Conservation (phyloP, 2,888 invertebrate species). For the Limenitis camilla region DNA sequence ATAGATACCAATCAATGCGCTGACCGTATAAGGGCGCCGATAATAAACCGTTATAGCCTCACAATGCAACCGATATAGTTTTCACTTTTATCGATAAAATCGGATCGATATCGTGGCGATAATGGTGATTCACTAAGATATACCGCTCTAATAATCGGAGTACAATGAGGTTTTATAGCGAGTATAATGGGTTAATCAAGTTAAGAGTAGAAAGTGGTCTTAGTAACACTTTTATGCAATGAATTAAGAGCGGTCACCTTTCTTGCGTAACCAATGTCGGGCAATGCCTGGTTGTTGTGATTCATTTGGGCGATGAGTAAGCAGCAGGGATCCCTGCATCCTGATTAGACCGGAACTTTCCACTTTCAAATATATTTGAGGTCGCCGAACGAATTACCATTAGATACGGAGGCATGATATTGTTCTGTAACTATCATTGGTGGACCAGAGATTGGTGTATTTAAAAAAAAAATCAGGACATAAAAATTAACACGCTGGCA, state of each 20-base stretch:
- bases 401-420: constrained; percentile 8
- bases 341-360: constrained; percentile 19
- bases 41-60: constrained; percentile 32
- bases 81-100: constrained; percentile 58
- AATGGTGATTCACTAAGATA: constrained; percentile 50
- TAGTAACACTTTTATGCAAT: constrained; percentile 44
- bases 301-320: constrained; percentile 26
- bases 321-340: constrained; percentile 19
- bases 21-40: constrained; percentile 31
- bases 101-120: constrained; percentile 42
- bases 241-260: constrained; percentile 34
- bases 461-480: no score
- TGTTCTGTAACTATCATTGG: constrained; percentile 6
- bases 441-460: no score
- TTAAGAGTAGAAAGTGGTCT: constrained; percentile 54
- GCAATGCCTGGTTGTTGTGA: constrained; percentile 17
- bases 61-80: constrained; percentile 43
- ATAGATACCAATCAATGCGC: constrained; percentile 29
- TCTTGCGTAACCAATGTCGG: constrained; percentile 26
- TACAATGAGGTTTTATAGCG: constrained; percentile 53
- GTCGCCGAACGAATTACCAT: constrained; percentile 9
- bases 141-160: constrained; percentile 41
- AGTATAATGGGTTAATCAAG: constrained; percentile 57
- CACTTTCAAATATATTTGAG: constrained; percentile 16
- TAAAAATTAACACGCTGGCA: no score